A percentile compares a stretch with the other conserved stretches of the same genome.
phyloP scores from a whole-genome alignment of 2,113 vertebrate species.

The Chionomys nivalis region DNA sequence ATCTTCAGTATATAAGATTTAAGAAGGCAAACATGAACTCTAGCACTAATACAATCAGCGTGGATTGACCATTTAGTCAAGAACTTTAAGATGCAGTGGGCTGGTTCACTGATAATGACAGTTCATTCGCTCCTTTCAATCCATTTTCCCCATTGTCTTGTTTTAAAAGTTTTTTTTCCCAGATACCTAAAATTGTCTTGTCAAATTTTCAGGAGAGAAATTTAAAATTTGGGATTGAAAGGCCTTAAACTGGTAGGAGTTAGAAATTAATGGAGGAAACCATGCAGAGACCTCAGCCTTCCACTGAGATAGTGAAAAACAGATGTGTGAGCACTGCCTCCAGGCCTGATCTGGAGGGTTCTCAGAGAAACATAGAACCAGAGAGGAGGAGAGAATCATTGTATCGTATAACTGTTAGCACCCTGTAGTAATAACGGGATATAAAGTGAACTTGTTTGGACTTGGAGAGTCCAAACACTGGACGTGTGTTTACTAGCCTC shows the following conservation, averaged over 20 bases:
- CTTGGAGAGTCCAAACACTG: neutral
- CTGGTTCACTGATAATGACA: neutral
- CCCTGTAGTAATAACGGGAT: conserved; percentile 3
- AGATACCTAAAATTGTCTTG: neutral
- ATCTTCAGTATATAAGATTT: neutral
- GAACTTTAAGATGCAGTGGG: neutral
- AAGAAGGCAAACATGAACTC: neutral
- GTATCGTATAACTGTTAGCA: neutral
- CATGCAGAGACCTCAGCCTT: neutral
- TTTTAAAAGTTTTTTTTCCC: neutral
- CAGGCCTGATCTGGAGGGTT: neutral
- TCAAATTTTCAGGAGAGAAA: conserved; percentile 43
- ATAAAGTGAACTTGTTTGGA: neutral
- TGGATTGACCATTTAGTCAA: neutral
- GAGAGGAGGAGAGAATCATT: neutral
- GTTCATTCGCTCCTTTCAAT: neutral
- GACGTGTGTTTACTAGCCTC: neutral
- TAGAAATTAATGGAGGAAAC: conserved; percentile 10
- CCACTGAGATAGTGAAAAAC: neutral
- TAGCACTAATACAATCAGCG: neutral
- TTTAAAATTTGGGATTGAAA: neutral
- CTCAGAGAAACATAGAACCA: neutral
- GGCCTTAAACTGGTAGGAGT: neutral
- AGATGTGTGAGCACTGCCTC: neutral
- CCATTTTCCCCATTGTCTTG: conserved; percentile 10